A percentile compares a stretch with the other conserved stretches of the same genome.
These are phyloP conservation scores for Anguilla obscura DNA, from an alignment of 2,797 vertebrate genomes.

Conservation along the genomic window DNA sequence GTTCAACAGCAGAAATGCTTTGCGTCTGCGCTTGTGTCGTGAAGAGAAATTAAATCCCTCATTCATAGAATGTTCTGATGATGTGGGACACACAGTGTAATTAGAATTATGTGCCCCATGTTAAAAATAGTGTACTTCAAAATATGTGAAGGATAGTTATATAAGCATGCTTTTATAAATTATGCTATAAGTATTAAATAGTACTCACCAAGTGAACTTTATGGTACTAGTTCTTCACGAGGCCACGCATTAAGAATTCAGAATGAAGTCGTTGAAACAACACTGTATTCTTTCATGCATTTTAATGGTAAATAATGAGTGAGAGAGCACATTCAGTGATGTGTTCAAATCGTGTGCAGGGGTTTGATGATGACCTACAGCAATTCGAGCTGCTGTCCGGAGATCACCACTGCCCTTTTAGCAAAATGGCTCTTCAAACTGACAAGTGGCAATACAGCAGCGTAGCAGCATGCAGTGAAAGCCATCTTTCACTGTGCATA, in stretches of 20 bases:
- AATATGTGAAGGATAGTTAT: neutral
- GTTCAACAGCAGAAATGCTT: neutral
- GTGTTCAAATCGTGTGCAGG: constrained; percentile 1
- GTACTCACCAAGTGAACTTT: neutral
- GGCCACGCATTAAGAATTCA: neutral
- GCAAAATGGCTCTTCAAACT: neutral
- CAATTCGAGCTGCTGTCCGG: neutral
- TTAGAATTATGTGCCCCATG: neutral
- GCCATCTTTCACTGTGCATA: neutral
- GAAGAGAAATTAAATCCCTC: neutral
- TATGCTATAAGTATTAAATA: neutral
- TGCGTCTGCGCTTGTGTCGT: neutral
- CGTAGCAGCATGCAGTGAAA: neutral
- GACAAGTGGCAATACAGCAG: neutral
- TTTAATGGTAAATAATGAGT: neutral
- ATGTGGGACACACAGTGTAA: neutral
- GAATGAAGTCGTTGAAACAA: neutral
- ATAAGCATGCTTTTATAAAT: neutral
- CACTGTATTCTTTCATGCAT: neutral
- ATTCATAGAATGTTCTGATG: neutral
- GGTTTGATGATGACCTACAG: neutral
- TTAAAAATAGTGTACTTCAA: neutral
- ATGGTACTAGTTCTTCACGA: neutral
- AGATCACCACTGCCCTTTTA: neutral
- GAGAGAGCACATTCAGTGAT: neutral